Evolutionary conservation across 2,797 vertebrate genomes (phyloP).

Genomic region (Natrix natrix): DNA sequence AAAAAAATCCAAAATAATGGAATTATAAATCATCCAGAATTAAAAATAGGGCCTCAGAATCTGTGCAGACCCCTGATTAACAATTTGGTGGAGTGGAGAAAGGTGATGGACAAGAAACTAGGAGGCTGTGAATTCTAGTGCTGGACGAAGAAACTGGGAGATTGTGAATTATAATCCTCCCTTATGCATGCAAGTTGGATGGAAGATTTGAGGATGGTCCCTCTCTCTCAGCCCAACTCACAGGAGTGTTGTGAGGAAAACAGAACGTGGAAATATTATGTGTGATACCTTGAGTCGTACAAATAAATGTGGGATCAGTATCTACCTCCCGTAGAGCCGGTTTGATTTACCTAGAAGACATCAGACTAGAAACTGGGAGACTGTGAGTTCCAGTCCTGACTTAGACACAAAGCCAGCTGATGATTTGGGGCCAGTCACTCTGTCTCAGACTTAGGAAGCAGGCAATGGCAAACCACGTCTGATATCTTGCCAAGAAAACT

Average conservation of each 20-base stretch:
- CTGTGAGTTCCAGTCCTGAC: background rate
- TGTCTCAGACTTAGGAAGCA: background rate
- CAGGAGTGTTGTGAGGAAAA: background rate
- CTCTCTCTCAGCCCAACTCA: background rate
- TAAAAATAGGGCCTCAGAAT: background rate
- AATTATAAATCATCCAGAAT: background rate
- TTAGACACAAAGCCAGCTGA: background rate
- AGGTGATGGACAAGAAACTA: background rate
- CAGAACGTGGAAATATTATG: background rate
- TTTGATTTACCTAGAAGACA: background rate
- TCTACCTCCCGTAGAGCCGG: background rate
- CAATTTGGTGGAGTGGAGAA: background rate
- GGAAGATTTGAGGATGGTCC: background rate
- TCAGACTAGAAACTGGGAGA: background rate
- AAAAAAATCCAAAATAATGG: background rate
- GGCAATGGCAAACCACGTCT: background rate
- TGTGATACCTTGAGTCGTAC: too few species aligned
- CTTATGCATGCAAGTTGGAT: background rate
- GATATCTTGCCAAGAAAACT: background rate
- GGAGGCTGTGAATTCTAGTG: background rate
- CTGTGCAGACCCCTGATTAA: background rate
- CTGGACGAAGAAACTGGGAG: background rate
- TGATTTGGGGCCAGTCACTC: background rate
- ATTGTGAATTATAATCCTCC: background rate
- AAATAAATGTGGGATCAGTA: too few species aligned